phyloP scores from a whole-genome alignment of 2,888 invertebrate genomes.

The Pelosia muscerda region DNA sequence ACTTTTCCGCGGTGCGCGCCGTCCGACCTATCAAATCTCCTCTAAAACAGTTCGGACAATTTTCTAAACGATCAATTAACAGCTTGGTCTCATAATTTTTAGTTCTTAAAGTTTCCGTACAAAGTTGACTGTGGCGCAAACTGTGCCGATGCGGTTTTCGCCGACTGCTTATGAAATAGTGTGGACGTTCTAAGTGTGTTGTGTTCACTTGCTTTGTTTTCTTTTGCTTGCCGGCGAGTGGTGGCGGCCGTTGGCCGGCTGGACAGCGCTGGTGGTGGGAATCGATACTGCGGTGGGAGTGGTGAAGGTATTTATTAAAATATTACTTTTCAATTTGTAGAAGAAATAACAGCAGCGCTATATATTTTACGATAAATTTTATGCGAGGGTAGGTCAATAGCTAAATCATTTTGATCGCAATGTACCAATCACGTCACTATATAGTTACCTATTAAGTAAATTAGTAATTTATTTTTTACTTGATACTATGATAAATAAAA shows the following conservation, averaged over 20 bases:
- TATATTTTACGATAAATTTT: slow-evolving; percentile 13
- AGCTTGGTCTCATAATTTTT: slow-evolving; percentile 65
- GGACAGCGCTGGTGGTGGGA: slow-evolving; percentile 77
- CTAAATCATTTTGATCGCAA: slow-evolving; percentile 23
- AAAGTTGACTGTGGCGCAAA: slow-evolving; percentile 71
- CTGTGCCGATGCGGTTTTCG: slow-evolving; percentile 73
- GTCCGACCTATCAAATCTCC: slow-evolving; percentile 49
- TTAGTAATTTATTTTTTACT: neutral
- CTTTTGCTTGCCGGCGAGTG: slow-evolving; percentile 74
- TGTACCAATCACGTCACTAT: neutral
- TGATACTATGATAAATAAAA: no score
- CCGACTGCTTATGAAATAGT: slow-evolving; percentile 69
- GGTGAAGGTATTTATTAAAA: slow-evolving; percentile 77
- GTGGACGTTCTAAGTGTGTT: slow-evolving; percentile 74
- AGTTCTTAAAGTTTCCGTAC: slow-evolving; percentile 68
- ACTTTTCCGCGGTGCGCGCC: slow-evolving; percentile 79
- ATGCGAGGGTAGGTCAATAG: slow-evolving; percentile 34
- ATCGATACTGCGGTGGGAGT: slow-evolving; percentile 85
- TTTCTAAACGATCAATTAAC: slow-evolving; percentile 44
- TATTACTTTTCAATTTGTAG: slow-evolving; percentile 49
- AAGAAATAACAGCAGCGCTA: slow-evolving; percentile 17
- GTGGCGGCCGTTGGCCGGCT: slow-evolving; percentile 66
- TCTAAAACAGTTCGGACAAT: slow-evolving; percentile 41
- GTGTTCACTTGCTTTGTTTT: slow-evolving; percentile 82
- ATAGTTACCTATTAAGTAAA: neutral